Conservation (phyloP, 2,888 invertebrate genomes). For the Drosophila neoperkinsi region DNA sequence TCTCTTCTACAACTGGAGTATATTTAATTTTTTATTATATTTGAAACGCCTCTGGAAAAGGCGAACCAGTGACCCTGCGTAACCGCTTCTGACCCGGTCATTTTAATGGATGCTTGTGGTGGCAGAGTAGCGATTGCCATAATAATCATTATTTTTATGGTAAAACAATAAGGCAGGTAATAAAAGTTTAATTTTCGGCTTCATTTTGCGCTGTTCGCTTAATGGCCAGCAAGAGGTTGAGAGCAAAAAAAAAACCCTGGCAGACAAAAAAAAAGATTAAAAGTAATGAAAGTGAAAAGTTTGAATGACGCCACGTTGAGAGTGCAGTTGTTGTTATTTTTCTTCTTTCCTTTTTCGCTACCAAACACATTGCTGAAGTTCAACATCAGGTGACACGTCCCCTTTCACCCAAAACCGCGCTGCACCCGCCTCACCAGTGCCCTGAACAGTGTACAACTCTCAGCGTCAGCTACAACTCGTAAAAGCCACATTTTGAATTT, state of each 20-base stretch:
- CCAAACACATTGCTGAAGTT: constrained; percentile 25
- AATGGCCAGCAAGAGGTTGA: constrained; percentile 50
- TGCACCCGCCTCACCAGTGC: neutral
- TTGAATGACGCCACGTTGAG: constrained; percentile 49
- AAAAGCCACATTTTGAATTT: constrained; percentile 75
- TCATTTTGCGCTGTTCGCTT: constrained; percentile 40
- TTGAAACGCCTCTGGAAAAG: constrained; percentile 46
- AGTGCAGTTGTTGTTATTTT: constrained; percentile 22
- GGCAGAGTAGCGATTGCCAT: constrained; percentile 67
- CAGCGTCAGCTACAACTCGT: constrained; percentile 44
- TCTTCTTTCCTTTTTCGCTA: constrained; percentile 6
- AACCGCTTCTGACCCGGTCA: constrained; percentile 4
- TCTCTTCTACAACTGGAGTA: constrained; percentile 30
- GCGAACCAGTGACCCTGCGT: constrained; percentile 36
- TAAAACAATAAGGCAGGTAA: constrained; percentile 81
- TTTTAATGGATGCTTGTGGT: constrained; percentile 73
- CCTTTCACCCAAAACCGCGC: neutral
- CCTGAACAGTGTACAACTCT: constrained; percentile 7
- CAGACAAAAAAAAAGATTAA: constrained; percentile 48
- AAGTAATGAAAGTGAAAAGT: constrained; percentile 78
- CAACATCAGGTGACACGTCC: constrained; percentile 39
- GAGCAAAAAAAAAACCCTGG: constrained; percentile 17
- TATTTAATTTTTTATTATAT: constrained; percentile 71
- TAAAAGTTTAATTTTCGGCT: constrained; percentile 76
- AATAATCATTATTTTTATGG: constrained; percentile 81